Evolutionary conservation across 2,797 vertebrate species (phyloP), one percentile per base, ranked within the genome.

Genomic region (Acanthurus lineatus): DNA sequence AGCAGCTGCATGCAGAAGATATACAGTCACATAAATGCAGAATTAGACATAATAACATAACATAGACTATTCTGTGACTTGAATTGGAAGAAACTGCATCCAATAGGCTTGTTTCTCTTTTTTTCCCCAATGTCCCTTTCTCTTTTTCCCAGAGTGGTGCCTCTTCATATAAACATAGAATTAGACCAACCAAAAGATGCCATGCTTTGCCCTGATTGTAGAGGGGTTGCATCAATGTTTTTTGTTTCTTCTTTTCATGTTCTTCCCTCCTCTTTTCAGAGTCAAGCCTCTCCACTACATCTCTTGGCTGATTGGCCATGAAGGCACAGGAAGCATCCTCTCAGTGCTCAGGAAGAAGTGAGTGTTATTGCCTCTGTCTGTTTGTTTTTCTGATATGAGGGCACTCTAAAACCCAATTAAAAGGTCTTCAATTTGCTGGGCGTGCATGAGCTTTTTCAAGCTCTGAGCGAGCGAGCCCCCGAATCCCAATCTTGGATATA

Each of bases 211-310:
- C 4, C 73, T 83, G 84, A 78, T 83, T 89, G 76, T 76, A 32
- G 64, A 69, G 45, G 14, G 81, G 87, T 85, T 86, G 73, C 84
- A 56, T 89, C 85, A 83, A 44, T 72, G 58, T 79, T 69, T 79
- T 86, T 76, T 76, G 49, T 76, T 73, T 83, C 67, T 78, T 40
- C 42, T 81, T 82, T 82, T 81, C 42, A 63, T 84, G 25, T 74
- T 69, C 25, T 64, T 72, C 57, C 16, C 54, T 72, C 58, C 40
- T 77, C 59, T 83, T 69, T 81, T 48, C 87, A 99, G 98, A 90
- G 97, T 98, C 87, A 99, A 99, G 86, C 98, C 98, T 77, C 97
- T 99, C 89, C 97, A 98, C 94, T 99, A 98, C 89, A 97, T 99
- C 86, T 97, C 97, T 22, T 99, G 98, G 97, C 92, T 99, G 90